Conservation (phyloP, 2,888 invertebrate species). For the Himalopsyche kuldschensis region DNA sequence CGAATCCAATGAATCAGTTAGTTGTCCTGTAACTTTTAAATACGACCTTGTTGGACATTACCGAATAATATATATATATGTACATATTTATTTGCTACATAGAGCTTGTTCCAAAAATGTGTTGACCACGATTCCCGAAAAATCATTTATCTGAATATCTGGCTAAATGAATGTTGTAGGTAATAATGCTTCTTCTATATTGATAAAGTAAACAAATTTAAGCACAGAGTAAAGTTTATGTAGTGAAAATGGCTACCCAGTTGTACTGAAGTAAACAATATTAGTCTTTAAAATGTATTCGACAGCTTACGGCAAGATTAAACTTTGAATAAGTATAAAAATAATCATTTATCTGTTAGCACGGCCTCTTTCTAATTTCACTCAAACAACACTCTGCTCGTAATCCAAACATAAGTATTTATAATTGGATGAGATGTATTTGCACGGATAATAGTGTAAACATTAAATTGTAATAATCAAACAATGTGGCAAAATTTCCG, state of each 20-base stretch:
- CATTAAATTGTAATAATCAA: conserved; percentile 15
- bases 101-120: no score
- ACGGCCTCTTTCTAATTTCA: not conserved
- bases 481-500: not conserved
- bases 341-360: conserved; percentile 34
- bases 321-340: conserved; percentile 1
- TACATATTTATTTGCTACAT: no score
- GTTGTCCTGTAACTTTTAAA: no score
- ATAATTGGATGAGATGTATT: conserved; percentile 27
- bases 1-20: no score
- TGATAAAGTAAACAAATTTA: no score
- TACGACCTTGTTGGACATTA: no score
- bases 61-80: no score
- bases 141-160: no score
- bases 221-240: no score
- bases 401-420: conserved; percentile 17
- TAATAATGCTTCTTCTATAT: no score
- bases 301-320: not conserved
- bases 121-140: no score
- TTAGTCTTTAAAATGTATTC: not conserved
- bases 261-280: not conserved
- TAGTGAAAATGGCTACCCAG: not conserved
- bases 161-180: no score
- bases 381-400: conserved; percentile 15
- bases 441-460: conserved; percentile 22